Evolutionary conservation across 2,888 invertebrate genomes (phyloP), one percentile per base, ranked within the genome.

Genomic region (Laspeyria flexula): DNA sequence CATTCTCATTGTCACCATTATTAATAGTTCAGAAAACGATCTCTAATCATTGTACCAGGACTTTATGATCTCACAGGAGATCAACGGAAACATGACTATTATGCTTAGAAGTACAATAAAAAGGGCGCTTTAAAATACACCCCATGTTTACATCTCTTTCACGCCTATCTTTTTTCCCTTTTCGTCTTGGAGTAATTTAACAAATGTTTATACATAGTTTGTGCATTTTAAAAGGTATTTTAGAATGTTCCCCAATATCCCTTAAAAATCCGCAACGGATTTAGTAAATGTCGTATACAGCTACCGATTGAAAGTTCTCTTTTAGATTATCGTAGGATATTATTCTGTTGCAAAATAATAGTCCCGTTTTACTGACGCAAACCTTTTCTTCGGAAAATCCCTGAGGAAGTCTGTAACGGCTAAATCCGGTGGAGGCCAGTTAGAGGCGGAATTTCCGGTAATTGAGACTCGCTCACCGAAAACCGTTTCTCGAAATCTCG

Each of bases 41-140:
- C 47, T 71, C 74, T 75, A 77, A 77, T 69, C 83, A 58, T 39
- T 52, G 55, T 82, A 89, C 86, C 65, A 88, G 86, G 87, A 54
- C 45, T 53, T 35, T 79, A 88, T 82, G 69, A 73, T 55, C 55
- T 46, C 55, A 57, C 56, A 77, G 73, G 72, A 76, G 71, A 69
- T 74, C 13, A 71, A 70, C 21, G 21, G 62, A 54, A 51, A 61
- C 56, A 67, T 66, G 70, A 71, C 64, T 72, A 71, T 72, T 33
- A 23, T 13, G 37, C 6, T 59, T 45, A 40, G 45, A 48, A 1
- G 3, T 38, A 12, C 1, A 25, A 25, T 21, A 41, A 15, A 30
- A 42, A 42, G 39, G 15, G 25, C 73, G 78, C 77, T 73, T 71
- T 15, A 10, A 16, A 12, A 30, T 31, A 9, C n/a, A 16, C 43